A percentile compares a stretch with the other conserved stretches of the same genome.
These are phyloP conservation scores for Potorous gilbertii DNA, from an alignment of 2,797 vertebrate species.

Conservation along the genomic window DNA sequence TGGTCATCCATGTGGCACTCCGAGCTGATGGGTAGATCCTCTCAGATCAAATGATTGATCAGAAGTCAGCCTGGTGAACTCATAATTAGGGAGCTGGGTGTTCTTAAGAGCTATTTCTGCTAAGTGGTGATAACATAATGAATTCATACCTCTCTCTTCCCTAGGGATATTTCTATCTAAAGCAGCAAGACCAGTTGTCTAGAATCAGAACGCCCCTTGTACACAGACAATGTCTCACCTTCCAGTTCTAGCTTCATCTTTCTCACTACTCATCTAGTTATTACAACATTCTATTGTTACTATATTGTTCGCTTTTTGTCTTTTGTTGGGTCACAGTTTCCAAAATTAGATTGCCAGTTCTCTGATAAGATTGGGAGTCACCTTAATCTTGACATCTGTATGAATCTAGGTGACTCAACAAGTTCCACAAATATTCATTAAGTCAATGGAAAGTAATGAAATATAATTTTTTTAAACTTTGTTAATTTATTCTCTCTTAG, in stretches of 20 bases:
- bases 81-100: fast-evolving
- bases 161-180: not conserved
- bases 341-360: not conserved
- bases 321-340: fast-evolving
- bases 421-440: not conserved
- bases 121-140: not conserved
- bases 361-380: not conserved
- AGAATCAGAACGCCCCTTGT: not conserved
- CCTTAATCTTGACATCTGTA: not conserved
- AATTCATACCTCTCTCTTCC: not conserved
- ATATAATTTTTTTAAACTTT: not conserved
- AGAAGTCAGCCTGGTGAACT: not conserved
- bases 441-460: not conserved
- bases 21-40: not conserved
- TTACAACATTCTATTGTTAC: not conserved
- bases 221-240: not conserved
- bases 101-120: not conserved
- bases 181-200: not conserved
- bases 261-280: not conserved
- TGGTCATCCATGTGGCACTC: not conserved
- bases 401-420: not conserved
- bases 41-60: not conserved
- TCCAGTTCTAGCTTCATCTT: not conserved
- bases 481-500: conserved; percentile 74
- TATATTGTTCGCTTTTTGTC: not conserved